phyloP scores from a whole-genome alignment of 2,888 invertebrate genomes.

The Nezara viridula region DNA sequence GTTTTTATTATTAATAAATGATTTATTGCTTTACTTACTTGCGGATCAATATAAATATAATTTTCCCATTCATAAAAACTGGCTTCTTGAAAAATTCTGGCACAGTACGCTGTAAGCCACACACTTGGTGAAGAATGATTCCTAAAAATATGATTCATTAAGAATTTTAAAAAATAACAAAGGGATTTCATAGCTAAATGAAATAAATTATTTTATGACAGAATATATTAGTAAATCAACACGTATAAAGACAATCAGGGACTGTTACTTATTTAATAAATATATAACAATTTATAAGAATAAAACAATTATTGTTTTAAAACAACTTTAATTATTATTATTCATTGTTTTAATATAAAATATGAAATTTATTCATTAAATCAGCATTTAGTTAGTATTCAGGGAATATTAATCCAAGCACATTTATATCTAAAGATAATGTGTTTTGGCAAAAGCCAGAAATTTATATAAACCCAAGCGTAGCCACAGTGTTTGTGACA shows the following conservation, averaged over 20 bases:
- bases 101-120: conserved; percentile 94
- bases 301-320: too few relatives aligned
- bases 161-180: not conserved
- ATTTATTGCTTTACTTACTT: conserved; percentile 70
- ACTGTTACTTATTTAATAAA: not conserved
- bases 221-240: not conserved
- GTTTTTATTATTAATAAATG: not conserved
- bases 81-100: conserved; percentile 89
- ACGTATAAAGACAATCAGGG: not conserved
- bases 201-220: not conserved
- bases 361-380: too few relatives aligned
- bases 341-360: too few relatives aligned
- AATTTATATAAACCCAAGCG: too few relatives aligned
- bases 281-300: too few relatives aligned
- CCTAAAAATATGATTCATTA: conserved; percentile 69
- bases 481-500: too few relatives aligned
- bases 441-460: too few relatives aligned
- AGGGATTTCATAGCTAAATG: too few relatives aligned
- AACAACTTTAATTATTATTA: too few relatives aligned
- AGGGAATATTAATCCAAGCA: too few relatives aligned
- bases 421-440: too few relatives aligned
- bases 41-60: conserved; percentile 92
- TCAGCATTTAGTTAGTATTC: too few relatives aligned
- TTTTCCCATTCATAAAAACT: conserved; percentile 98
- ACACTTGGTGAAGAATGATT: conserved; percentile 89